A percentile compares a stretch with the other conserved stretches of the same genome.
Evolutionary conservation across 2,113 vertebrate genomes (phyloP).

Genomic region (Triplophysa dalaica): DNA sequence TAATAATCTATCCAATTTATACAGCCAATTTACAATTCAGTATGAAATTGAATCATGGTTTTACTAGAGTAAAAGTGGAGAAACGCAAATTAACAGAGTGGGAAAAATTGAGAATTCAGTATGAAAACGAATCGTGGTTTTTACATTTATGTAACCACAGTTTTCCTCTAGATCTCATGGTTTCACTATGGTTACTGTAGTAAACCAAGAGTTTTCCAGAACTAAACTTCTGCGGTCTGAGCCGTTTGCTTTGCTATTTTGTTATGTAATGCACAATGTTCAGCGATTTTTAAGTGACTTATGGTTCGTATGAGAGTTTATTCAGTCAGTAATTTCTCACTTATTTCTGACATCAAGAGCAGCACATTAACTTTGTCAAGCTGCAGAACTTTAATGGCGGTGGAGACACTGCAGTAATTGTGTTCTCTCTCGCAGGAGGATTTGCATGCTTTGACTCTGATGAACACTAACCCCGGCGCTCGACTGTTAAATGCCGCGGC

Average conservation of each 20-base stretch:
- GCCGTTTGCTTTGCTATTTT: background rate
- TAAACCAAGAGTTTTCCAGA: no score
- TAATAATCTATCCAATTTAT: no score
- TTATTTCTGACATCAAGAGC: constrained; percentile 39
- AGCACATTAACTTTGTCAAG: constrained; percentile 50
- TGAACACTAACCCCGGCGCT: constrained; percentile 5
- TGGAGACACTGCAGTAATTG: constrained; percentile 59
- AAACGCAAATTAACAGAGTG: no score
- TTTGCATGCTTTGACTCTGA: constrained; percentile 58
- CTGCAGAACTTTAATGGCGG: constrained; percentile 27
- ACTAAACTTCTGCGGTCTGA: no score
- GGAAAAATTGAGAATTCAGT: no score
- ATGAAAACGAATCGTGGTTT: no score
- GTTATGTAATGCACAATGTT: background rate
- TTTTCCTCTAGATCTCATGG: no score
- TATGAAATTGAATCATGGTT: no score
- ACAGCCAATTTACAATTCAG: no score
- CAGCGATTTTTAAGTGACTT: background rate
- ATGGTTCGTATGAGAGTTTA: background rate
- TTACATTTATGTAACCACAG: no score
- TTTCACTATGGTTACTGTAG: no score
- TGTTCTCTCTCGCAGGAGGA: constrained; percentile 53
- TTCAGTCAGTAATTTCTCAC: constrained; percentile 10
- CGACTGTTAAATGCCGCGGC: background rate
- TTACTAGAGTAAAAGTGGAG: no score